Conservation (phyloP, 2,797 vertebrate species). For the Cheracebus regulus region DNA sequence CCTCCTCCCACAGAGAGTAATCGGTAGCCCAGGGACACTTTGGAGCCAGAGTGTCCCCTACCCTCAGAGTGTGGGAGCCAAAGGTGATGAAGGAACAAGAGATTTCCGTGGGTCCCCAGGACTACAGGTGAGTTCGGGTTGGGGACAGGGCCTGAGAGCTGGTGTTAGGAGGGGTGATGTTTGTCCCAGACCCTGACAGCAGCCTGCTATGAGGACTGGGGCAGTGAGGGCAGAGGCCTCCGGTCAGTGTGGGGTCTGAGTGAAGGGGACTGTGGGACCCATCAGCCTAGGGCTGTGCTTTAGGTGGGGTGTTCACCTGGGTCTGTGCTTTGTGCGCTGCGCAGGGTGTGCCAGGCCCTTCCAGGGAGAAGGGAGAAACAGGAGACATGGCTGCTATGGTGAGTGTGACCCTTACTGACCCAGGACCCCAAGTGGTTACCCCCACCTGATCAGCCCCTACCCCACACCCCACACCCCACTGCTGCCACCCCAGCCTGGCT, state of each 20-base stretch:
- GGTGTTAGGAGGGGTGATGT: background rate
- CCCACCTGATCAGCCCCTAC: too few species aligned
- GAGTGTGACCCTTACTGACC: constrained; percentile 72
- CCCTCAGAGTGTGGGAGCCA: constrained; percentile 83
- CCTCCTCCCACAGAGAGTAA: too few species aligned
- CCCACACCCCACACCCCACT: too few species aligned
- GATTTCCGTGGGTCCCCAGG: constrained; percentile 95
- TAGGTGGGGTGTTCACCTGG: background rate
- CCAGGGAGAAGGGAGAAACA: constrained; percentile 93
- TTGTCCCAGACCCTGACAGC: background rate
- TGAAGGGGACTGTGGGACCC: background rate
- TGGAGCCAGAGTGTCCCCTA: too few species aligned
- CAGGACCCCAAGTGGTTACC: background rate
- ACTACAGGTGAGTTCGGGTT: constrained; percentile 88
- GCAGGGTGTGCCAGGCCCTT: constrained; percentile 92
- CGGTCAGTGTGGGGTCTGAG: background rate
- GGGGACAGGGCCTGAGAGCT: background rate
- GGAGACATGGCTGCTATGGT: constrained; percentile 95
- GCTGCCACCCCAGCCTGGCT: too few species aligned
- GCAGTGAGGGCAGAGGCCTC: too few species aligned
- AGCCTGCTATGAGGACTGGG: background rate
- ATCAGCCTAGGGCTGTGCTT: background rate
- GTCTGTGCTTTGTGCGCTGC: background rate
- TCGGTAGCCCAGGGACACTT: too few species aligned
- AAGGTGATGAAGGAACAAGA: constrained; percentile 94